Conservation (phyloP, 2,888 invertebrate genomes). For the Caenorhabditis sp. region DNA sequence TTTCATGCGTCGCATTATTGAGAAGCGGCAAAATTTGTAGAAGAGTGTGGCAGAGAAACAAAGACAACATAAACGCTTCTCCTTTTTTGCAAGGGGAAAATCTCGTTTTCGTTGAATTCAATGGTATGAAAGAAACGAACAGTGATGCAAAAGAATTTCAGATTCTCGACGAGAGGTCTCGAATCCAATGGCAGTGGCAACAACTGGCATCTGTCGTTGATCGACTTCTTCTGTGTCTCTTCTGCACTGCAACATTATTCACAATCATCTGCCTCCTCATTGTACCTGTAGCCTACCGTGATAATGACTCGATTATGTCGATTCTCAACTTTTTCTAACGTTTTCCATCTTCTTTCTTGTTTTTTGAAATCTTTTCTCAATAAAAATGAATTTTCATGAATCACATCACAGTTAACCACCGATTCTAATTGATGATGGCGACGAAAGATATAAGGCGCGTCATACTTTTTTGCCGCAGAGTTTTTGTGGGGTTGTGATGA, state of each 20-base stretch:
- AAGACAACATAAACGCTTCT: too few species aligned
- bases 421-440: background rate
- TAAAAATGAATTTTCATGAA: background rate
- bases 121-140: background rate
- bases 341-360: background rate
- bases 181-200: conserved; percentile 83
- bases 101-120: background rate
- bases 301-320: conserved; percentile 59
- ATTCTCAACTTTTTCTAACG: conserved; percentile 58
- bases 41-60: background rate
- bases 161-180: conserved; percentile 80
- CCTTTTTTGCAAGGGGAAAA: too few species aligned
- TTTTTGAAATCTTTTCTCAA: background rate
- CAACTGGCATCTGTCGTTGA: conserved; percentile 81
- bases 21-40: background rate
- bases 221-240: conserved; percentile 88
- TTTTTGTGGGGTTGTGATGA: conserved; percentile 37
- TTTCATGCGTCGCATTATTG: background rate
- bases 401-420: too few species aligned
- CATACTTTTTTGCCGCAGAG: conserved; percentile 9
- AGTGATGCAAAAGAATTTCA: conserved; percentile 22
- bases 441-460: conserved; percentile 23
- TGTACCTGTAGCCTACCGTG: conserved; percentile 75
- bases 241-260: conserved; percentile 89
- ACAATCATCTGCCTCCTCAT: conserved; percentile 89